Evolutionary conservation across 2,113 vertebrate genomes (phyloP).

Genomic region (Scomber scombrus): DNA sequence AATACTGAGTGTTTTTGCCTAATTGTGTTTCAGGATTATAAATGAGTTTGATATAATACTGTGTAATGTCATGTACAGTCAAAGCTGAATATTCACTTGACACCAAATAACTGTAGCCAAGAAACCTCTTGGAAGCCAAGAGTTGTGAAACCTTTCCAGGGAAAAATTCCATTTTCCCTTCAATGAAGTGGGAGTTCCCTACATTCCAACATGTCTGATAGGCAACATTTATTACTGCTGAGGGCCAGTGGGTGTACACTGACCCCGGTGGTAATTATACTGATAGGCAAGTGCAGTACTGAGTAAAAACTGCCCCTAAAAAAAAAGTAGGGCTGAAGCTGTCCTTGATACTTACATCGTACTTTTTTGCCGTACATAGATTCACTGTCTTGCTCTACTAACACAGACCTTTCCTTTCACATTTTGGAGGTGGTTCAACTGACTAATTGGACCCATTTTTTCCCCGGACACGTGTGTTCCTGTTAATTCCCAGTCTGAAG

Average conservation of each 20-base stretch:
- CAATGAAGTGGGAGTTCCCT: constrained; percentile 28
- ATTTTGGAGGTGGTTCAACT: constrained; percentile 37
- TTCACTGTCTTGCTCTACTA: constrained; percentile 26
- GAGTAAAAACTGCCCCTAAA: constrained; percentile 18
- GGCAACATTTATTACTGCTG: constrained; percentile 34
- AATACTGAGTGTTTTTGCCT: not conserved
- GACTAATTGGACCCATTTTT: constrained; percentile 48
- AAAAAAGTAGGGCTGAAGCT: constrained; percentile 12
- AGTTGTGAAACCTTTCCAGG: constrained; percentile 12
- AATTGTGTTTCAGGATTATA: not conserved
- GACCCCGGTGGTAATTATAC: constrained; percentile 40
- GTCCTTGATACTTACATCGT: constrained; percentile 17
- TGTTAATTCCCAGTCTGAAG: constrained; percentile 29
- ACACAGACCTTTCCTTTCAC: constrained; percentile 34
- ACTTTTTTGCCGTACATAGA: constrained; percentile 1
- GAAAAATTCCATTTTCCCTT: constrained; percentile 23
- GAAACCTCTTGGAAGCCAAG: not conserved
- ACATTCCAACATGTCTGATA: constrained; percentile 12
- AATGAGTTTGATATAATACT: not conserved
- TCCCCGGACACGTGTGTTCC: constrained; percentile 28
- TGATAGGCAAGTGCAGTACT: constrained; percentile 27
- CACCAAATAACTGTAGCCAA: constrained; percentile 11
- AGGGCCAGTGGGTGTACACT: constrained; percentile 13
- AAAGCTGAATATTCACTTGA: not conserved
- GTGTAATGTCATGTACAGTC: not conserved